These are phyloP conservation scores for Camponotus fellah DNA, from an alignment of 2,888 invertebrate species.

Conservation along the genomic window DNA sequence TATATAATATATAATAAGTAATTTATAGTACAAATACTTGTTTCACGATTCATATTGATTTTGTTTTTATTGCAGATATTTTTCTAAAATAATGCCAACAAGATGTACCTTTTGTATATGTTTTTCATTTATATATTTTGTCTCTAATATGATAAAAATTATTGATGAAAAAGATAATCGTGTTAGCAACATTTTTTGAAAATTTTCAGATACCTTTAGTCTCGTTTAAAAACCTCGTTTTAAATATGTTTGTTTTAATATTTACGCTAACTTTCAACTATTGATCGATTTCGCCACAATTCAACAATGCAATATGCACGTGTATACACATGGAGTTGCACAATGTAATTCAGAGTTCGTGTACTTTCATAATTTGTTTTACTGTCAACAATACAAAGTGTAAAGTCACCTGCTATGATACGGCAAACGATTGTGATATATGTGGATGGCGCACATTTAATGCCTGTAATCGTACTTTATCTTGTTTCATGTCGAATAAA, in stretches of 20 bases:
- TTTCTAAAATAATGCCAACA: not conserved
- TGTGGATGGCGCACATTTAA: not conserved
- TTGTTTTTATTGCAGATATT: not conserved
- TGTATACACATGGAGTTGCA: not conserved
- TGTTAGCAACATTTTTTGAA: not conserved
- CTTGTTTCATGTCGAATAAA: slow-evolving; percentile 43
- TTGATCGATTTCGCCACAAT: not conserved
- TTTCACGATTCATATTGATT: too few species aligned
- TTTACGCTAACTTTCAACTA: not conserved
- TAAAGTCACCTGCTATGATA: slow-evolving; percentile 30
- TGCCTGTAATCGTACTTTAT: slow-evolving; percentile 38
- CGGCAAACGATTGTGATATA: slow-evolving; percentile 12
- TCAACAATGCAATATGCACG: not conserved
- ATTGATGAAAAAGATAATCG: not conserved
- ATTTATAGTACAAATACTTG: too few species aligned
- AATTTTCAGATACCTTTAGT: not conserved
- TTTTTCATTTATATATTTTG: not conserved
- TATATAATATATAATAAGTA: too few species aligned
- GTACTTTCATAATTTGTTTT: slow-evolving; percentile 36
- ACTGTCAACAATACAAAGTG: slow-evolving; percentile 22
- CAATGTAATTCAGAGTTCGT: not conserved
- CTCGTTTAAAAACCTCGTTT: not conserved
- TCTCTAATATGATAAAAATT: not conserved
- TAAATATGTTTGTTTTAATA: not conserved
- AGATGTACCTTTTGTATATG: not conserved